Evolutionary conservation across 2,888 invertebrate species (phyloP), one percentile per base, ranked within the genome.

Genomic region (Nemoura dubitans): DNA sequence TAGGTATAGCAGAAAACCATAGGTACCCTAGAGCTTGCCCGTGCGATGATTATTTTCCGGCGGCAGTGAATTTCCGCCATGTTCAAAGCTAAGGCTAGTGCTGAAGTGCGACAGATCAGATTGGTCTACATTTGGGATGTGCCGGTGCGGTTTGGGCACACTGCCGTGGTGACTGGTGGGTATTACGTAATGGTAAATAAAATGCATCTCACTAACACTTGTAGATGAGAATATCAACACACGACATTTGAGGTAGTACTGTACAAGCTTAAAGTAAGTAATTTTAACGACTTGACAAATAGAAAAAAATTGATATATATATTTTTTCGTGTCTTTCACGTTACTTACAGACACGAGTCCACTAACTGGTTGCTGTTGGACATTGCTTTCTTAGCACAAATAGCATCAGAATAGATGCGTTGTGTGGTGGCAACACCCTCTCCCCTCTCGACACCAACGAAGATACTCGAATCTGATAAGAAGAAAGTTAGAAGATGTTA

Each of bases 311-410:
- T 7, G 59, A 59, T 7, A 16, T 59, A 59, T 3, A 21, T 59
- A 59, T 2, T 59, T 3, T 6, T 10, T 36, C 10, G 36, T 36
- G 7, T 25, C 14, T 76, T 76, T 14, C 28, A 27, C 26, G 7
- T 6, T 81, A 94, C 94, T 94, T 92, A 94, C 94, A 94, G 92
- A 92, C 94, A 94, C 90, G 94, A 93, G 92, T 94, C 94, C 92
- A 94, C 93, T 91, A 94, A 93, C 92, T 94, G 94, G 92, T 93
- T 94, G 93, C 93, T 93, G 86, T 86, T 88, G 91, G 94, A 93
- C 94, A 94, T 94, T 86, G 89, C 89, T 88, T 89, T 87, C 88
- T 89, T 59, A 21, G 59, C 59, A 59, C 59, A 59, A 59, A 59
- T 59, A 59, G 59, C 59, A 59, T 59, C 59, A 59, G 59, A 59